Evolutionary conservation across 1,140 invertebrate species (phyloP).

Genomic region (Cryptotermes secundus): DNA sequence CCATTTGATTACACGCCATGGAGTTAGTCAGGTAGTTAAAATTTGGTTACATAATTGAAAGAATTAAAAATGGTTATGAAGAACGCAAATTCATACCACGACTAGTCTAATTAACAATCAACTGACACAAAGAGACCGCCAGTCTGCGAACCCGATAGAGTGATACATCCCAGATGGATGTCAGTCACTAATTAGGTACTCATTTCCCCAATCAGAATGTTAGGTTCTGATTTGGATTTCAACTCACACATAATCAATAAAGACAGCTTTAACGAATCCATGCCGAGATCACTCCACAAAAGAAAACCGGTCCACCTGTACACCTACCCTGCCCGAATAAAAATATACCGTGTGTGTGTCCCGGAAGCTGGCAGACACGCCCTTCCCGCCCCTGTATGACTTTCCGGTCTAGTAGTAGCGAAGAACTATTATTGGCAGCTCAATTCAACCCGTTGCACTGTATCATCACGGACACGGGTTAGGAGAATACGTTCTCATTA

Average conservation of each 20-base stretch:
- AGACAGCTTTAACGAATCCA: neutral
- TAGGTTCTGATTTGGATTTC: neutral
- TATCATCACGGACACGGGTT: constrained; percentile 8
- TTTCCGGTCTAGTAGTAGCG: neutral
- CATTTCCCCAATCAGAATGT: too few species aligned
- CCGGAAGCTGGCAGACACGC: neutral
- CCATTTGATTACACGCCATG: too few species aligned
- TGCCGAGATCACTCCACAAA: neutral
- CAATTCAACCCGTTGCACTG: neutral
- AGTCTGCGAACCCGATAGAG: too few species aligned
- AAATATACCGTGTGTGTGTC: neutral
- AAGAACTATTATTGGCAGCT: constrained; percentile 16
- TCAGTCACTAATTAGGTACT: too few species aligned
- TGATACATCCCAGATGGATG: too few species aligned
- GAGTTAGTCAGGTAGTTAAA: too few species aligned
- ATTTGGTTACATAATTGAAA: too few species aligned
- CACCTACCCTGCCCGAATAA: neutral
- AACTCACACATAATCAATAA: neutral
- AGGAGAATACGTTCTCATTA: too few species aligned
- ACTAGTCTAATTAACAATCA: too few species aligned
- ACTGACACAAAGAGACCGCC: too few species aligned
- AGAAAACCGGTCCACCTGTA: neutral
- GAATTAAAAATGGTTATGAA: too few species aligned
- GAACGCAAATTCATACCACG: too few species aligned
- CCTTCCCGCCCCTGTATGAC: neutral